These are phyloP conservation scores for Pristionchus exspectatus DNA, from an alignment of 2,888 invertebrate species.

Conservation along the genomic window DNA sequence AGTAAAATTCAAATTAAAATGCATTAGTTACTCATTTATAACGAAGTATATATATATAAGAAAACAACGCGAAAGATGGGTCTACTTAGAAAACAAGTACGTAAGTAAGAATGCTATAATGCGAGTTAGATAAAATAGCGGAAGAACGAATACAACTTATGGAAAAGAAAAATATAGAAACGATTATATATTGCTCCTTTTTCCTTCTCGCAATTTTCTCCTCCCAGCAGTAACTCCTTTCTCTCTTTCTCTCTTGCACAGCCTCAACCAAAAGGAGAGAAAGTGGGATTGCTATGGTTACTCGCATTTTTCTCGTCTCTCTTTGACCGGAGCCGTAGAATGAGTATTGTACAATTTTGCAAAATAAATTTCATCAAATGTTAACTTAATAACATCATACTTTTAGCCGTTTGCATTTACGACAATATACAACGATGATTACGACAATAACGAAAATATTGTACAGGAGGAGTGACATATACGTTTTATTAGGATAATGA, in stretches of 20 bases:
- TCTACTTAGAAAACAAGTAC: neutral
- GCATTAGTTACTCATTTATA: too few species aligned
- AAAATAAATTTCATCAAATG: too few species aligned
- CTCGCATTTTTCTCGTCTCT: neutral
- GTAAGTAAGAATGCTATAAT: neutral
- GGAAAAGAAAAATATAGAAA: neutral
- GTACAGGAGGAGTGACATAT: neutral
- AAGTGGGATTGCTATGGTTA: constrained; percentile 25
- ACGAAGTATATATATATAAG: neutral
- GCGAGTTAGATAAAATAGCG: neutral
- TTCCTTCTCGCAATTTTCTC: neutral
- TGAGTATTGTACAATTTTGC: neutral
- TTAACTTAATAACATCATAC: too few species aligned
- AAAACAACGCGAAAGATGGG: neutral
- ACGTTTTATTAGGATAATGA: neutral
- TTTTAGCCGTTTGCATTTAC: too few species aligned
- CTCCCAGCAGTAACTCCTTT: neutral
- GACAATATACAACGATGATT: too few species aligned
- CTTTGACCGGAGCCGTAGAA: neutral
- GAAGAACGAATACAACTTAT: neutral
- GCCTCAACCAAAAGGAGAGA: neutral
- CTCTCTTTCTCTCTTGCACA: neutral
- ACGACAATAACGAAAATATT: neutral
- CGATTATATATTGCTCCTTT: neutral
- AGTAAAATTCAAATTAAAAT: neutral